A percentile compares a stretch with the other conserved stretches of the same genome.
phyloP scores from a whole-genome alignment of 2,797 vertebrate genomes.

The Decapterus maruadsi region DNA sequence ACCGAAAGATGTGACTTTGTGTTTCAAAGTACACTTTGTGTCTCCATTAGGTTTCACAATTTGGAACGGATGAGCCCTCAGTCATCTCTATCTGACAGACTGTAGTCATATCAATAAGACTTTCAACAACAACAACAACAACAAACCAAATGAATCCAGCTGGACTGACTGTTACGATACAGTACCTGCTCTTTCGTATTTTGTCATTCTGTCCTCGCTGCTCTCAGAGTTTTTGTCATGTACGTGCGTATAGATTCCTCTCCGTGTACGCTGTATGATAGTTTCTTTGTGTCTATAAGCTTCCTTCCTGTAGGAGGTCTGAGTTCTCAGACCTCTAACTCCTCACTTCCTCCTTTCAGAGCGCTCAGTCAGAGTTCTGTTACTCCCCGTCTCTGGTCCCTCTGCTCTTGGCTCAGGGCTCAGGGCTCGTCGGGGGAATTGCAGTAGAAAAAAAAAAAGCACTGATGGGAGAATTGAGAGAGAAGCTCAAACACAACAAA shows the following conservation, averaged over 20 bases:
- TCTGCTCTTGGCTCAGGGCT: neutral
- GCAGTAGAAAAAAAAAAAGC: neutral
- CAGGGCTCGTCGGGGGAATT: constrained; percentile 12
- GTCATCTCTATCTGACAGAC: neutral
- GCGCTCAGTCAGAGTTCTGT: neutral
- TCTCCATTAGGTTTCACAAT: neutral
- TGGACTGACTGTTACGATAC: neutral
- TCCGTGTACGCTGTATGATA: neutral
- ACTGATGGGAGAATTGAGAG: constrained; percentile 31
- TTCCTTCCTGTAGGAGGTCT: constrained; percentile 54
- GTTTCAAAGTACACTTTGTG: neutral
- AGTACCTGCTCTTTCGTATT: constrained; percentile 56
- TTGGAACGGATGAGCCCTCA: neutral
- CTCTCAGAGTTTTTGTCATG: neutral
- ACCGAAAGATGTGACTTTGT: neutral
- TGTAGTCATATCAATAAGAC: neutral
- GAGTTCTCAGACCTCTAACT: neutral
- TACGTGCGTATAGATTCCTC: neutral
- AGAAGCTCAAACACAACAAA: constrained; percentile 4
- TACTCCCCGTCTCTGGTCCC: constrained; percentile 15
- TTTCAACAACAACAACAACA: neutral
- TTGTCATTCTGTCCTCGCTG: constrained; percentile 49
- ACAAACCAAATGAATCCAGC: neutral
- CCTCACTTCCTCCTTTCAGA: constrained; percentile 66
- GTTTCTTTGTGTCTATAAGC: constrained; percentile 1